Conservation (phyloP, 2,888 invertebrate genomes). For the Parelbella ahira region DNA sequence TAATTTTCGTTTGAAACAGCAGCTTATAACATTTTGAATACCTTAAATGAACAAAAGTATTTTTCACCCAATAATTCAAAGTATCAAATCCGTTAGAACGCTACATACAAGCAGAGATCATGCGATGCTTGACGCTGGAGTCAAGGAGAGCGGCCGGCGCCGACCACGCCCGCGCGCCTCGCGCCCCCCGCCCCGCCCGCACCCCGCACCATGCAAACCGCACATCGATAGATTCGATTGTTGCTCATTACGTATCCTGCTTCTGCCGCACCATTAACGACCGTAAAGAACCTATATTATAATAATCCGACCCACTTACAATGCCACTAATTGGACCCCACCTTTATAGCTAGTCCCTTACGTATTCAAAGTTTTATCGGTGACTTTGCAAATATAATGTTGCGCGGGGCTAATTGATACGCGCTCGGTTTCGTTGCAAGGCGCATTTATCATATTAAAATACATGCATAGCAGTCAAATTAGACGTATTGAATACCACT, state of each 20-base stretch:
- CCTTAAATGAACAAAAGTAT: no score
- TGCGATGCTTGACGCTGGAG: conserved; percentile 78
- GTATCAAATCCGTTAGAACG: conserved; percentile 42
- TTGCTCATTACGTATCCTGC: conserved; percentile 59
- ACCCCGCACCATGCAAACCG: conserved; percentile 46
- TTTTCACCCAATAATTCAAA: no score
- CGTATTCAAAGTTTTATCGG: conserved; percentile 15
- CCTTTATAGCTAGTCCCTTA: conserved; percentile 13
- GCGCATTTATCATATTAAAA: conserved; percentile 9
- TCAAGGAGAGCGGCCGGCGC: conserved; percentile 80
- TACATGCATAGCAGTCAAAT: not conserved
- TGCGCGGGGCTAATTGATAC: conserved; percentile 20
- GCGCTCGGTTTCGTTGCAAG: conserved; percentile 7
- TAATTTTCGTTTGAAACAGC: no score
- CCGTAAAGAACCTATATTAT: conserved; percentile 9
- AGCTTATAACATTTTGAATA: no score
- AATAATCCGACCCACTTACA: conserved; percentile 19
- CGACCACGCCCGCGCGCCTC: conserved; percentile 69
- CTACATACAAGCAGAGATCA: conserved; percentile 61
- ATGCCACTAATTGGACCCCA: conserved; percentile 21
- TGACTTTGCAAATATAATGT: conserved; percentile 17
- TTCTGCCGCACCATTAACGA: conserved; percentile 18
- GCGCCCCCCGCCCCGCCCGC: conserved; percentile 39
- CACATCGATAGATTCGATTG: conserved; percentile 48
- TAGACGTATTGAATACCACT: conserved; percentile 1